Evolutionary conservation across 2,888 invertebrate genomes (phyloP), one percentile per base, ranked within the genome.

Genomic region (Polydrusus cervinus): DNA sequence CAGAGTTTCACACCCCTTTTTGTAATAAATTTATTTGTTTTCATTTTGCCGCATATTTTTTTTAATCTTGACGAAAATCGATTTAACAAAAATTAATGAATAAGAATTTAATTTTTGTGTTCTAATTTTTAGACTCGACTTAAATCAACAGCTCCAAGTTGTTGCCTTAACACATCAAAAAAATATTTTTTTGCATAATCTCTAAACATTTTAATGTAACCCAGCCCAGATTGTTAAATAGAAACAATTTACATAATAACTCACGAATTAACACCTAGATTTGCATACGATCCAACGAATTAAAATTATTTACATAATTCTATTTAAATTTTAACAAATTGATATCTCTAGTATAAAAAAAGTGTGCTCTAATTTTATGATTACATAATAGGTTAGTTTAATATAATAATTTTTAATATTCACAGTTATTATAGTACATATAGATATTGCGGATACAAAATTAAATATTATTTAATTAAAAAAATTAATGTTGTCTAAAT

Each of bases 271-370:
- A 34, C 34, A 8, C 7, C 34, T 8, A 3, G 8, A 34, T 34
- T 49, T 64, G 64, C 64, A 47, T 64, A 30, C 20, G n/a, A n/a
- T n/a, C n/a, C n/a, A n/a, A n/a, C n/a, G 25, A 64, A 64, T 65
- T 65, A 25, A 25, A 1, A 34, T 51, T 51, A 51, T 34, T 65
- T 65, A 51, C 51, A 65, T 65, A 51, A 51, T 25, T 25, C 5
- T 38, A 7, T 30, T 64, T 43, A 43, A 34, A 7, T 43, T 43
- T 43, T 64, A 45, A 51, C 20, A 51, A 2, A n/a, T 14, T 47
- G 18, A 51, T 10, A 20, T 16, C 11, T 49, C 16, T n/a, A 10
- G 25, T 7, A n/a, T 53, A 25, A n/a, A 53, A 53, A 53, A 53
- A 53, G 13, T 53, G 7, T 30, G 30, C 20, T 53, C 53, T n/a